Base-by-base conservation (phyloP, 1,140 invertebrate genomes). In the Drosophila saltans region DNA sequence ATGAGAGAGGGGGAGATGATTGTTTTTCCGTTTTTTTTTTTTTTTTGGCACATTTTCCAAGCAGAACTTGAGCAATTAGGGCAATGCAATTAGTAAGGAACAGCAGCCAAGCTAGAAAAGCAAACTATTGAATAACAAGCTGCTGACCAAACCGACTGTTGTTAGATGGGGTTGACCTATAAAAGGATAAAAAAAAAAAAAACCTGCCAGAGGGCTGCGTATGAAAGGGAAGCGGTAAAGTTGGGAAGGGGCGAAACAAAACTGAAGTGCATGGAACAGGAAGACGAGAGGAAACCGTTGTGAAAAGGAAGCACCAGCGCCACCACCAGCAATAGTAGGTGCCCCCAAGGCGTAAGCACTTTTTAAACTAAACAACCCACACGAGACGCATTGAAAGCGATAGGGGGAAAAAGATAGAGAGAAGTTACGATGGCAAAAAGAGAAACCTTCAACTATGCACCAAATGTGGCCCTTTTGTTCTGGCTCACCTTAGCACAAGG, bases 51-150 rank as follows among this genome's bases (percentile, higher is more conserved):
- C 76, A 89, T 77, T 88, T 88, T 68, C 21, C 21, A 69, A 89
- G 80, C 77, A 77, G 69, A 89, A 80, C 73, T 75, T 70, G 73
- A 66, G 70, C 84, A 84, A 84, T 84, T 81, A 81, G 80, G 81
- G 74, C 71, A 84, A 88, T 89, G 84, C 84, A 88, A 88, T 88
- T 89, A 88, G 83, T 77, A 60, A 73, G 75, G 26, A 56, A 45
- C 72, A 82, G 75, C 82, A 77, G 76, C 73, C 58, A 66, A 86
- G 72, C 71, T 63, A 74, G 8, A 40, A 11, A 11, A 48, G 52
- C 72, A 82, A 79, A 88, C 83, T 73, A 88, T 80, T 88, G 80
- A 88, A 88, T 80, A 82, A 77, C 61, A 66, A 82, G 72, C 72
- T 65, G 72, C 72, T 65, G 80, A 41, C 60, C 39, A 62, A 41